Evolutionary conservation across 2,797 vertebrate genomes (phyloP).

Genomic region (Sandelia bainsii): DNA sequence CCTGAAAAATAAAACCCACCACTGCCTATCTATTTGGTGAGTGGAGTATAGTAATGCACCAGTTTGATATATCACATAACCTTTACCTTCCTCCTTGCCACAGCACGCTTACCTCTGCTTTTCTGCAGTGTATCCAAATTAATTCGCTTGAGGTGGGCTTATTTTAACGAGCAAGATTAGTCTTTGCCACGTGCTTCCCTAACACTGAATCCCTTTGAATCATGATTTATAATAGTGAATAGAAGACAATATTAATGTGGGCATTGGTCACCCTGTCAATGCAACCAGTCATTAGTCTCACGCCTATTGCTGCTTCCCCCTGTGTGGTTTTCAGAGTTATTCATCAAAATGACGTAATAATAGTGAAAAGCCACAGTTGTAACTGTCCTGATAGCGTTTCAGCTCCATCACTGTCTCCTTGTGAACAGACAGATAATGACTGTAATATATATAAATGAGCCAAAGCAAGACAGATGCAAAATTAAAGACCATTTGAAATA

Average conservation of each 20-base stretch:
- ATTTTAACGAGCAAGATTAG: conserved; percentile 53
- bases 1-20: conserved; percentile 45
- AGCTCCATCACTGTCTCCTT: conserved; percentile 74
- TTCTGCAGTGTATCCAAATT: conserved; percentile 54
- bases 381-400: conserved; percentile 56
- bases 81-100: conserved; percentile 59
- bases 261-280: conserved; percentile 71
- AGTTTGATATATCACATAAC: conserved; percentile 73
- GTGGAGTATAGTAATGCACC: conserved; percentile 51
- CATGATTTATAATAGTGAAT: conserved; percentile 44
- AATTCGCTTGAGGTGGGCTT: conserved; percentile 49
- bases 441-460: conserved; percentile 78
- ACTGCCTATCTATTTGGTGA: conserved; percentile 40
- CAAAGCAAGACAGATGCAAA: conserved; percentile 74
- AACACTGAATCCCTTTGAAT: conserved; percentile 30
- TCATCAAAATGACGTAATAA: conserved; percentile 69
- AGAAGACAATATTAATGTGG: conserved; percentile 64
- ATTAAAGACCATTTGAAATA: conserved; percentile 67
- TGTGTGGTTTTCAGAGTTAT: conserved; percentile 54
- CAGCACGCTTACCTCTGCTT: conserved; percentile 50
- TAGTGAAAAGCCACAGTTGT: conserved; percentile 53
- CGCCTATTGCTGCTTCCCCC: conserved; percentile 30
- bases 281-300: conserved; percentile 63
- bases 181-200: conserved; percentile 27
- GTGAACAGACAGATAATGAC: conserved; percentile 75